Evolutionary conservation across 2,888 invertebrate species (phyloP).

Genomic region (Malachius bipustulatus): DNA sequence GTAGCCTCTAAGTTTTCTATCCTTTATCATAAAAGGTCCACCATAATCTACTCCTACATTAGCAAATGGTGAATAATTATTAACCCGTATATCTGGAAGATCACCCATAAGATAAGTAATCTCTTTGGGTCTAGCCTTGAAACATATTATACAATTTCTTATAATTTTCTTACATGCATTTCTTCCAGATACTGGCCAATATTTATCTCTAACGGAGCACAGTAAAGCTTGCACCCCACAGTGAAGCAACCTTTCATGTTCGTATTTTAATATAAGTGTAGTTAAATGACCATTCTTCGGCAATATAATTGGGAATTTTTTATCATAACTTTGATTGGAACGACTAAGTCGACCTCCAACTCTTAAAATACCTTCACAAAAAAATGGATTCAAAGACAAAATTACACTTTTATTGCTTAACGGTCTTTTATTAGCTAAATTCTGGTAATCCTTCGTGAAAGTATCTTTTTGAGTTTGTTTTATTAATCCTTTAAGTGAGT

Average conservation of each 20-base stretch:
- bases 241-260: constrained; percentile 10
- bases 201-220: constrained; percentile 7
- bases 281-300: constrained; percentile 6
- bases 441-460: neutral
- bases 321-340: constrained; percentile 6
- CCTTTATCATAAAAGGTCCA: constrained; percentile 11
- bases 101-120: constrained; percentile 12
- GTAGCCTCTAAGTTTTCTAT: constrained; percentile 9
- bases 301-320: constrained; percentile 13
- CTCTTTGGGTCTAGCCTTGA: constrained; percentile 7
- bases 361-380: constrained; percentile 10
- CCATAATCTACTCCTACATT: constrained; percentile 12
- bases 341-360: constrained; percentile 12
- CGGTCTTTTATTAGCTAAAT: constrained; percentile 5
- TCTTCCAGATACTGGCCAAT: constrained; percentile 10
- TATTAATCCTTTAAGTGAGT: neutral
- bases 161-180: constrained; percentile 8
- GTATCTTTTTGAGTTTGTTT: neutral
- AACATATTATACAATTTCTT: constrained; percentile 12
- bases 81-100: constrained; percentile 10
- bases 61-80: constrained; percentile 9
- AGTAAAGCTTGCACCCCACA: constrained; percentile 8
- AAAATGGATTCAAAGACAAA: constrained; percentile 11
- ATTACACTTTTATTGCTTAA: constrained; percentile 4
- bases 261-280: constrained; percentile 4